Base-by-base conservation (phyloP, 2,113 vertebrate genomes). In the Polypterus bichir region DNA sequence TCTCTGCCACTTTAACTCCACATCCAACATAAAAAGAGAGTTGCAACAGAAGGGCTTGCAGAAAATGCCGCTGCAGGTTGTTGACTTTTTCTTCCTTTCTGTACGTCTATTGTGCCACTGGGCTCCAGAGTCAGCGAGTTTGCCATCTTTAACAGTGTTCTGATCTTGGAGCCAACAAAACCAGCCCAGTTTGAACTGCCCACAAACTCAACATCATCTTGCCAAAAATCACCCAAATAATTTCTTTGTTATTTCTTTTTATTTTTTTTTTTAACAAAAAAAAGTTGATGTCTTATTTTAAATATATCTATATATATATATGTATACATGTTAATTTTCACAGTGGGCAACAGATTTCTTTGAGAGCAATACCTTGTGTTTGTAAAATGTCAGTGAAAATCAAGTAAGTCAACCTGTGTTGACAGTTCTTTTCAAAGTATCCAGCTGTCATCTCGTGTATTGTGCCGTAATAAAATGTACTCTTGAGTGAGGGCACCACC, bases 281-380 rank as follows among this genome's bases (percentile, higher is more conserved):
- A 83, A 81, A 71, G 65, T 67, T 70, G 78, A 83, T 77, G 81
- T 80, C 78, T 85, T 78, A 77, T 79, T 86, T 83, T 80, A 86
- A 86, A 86, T 88, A 83, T 86, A 86, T 84, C 77, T 85, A 83
- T 86, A 83, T 86, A 85, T 83, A 83, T 83, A 82, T 86, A 85
- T 83, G 84, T 83, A 82, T 83, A 86, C 81, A 85, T 70, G 76
- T 80, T 83, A 66, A 66, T 86, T 81, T 88, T 97, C 94, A 97
- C 94, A 97, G 94, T 97, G 94, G 93, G 91, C 86, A 94, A 91
- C 81, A 69, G 74, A 83, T 81, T 79, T 85, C 86, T 78, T 86
- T 76, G 79, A 84, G 79, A 83, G 79, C 78, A 82, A 83, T 83
- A 82, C 76, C 80, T 79, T 86, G 77, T 77, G 71, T 78, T 77